A percentile compares a stretch with the other conserved stretches of the same genome.
phyloP scores from a whole-genome alignment of 2,797 vertebrate genomes.

The Arctocebus calabarensis region DNA sequence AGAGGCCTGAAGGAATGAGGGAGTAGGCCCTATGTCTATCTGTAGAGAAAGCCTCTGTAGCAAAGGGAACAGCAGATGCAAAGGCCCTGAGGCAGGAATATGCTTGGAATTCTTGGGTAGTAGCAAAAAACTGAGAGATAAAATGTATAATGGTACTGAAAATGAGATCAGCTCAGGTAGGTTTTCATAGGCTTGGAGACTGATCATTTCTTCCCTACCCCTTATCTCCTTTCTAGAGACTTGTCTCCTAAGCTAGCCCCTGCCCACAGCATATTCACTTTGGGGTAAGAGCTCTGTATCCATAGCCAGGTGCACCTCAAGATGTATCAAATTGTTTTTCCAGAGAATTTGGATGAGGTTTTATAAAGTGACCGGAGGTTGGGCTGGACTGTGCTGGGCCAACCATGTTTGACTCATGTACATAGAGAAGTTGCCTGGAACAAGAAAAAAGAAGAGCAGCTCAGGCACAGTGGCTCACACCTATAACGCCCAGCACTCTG shows the following conservation, averaged over 20 bases:
- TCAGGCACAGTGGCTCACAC: too few relatives aligned
- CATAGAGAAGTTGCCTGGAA: background rate
- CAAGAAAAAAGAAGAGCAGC: background rate
- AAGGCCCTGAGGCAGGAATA: background rate
- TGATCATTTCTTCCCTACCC: background rate
- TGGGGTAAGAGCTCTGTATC: background rate
- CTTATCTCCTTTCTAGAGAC: background rate
- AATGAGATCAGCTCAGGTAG: background rate
- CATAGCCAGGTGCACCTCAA: background rate
- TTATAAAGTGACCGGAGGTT: background rate
- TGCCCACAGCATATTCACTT: background rate
- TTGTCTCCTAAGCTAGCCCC: background rate
- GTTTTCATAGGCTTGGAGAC: background rate
- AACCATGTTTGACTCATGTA: background rate
- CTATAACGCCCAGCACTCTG: too few relatives aligned
- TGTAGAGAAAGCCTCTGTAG: background rate
- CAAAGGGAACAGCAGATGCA: background rate
- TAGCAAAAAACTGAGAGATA: background rate
- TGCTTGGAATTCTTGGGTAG: background rate
- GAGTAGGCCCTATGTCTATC: background rate
- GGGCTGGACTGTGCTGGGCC: background rate
- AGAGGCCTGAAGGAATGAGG: background rate
- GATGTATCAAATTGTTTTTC: background rate
- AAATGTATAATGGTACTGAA: background rate
- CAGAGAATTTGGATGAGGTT: conserved; percentile 16